A percentile compares a stretch with the other conserved stretches of the same genome.
Conservation (phyloP, 2,113 vertebrate genomes). For the Rhynchopsitta pachyrhyncha region DNA sequence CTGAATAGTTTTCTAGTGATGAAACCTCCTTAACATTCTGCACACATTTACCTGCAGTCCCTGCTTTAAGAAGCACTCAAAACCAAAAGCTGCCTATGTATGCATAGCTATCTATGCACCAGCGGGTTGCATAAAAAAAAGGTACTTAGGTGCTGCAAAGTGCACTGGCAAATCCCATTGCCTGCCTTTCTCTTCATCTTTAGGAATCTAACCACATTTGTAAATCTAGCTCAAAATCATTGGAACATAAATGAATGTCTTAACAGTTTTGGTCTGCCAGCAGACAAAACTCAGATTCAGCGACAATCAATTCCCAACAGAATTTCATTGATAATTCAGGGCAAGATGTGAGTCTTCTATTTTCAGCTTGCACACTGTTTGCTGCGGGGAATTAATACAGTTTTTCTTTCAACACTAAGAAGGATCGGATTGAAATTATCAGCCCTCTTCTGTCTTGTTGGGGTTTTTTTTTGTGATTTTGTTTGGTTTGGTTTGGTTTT, state of each 20-base stretch:
- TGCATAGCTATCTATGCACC: neutral
- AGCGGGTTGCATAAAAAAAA: neutral
- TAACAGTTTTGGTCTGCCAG: neutral
- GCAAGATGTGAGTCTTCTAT: neutral
- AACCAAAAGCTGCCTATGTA: neutral
- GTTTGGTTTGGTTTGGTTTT: neutral
- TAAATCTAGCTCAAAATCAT: neutral
- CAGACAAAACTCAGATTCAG: neutral
- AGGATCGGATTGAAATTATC: neutral
- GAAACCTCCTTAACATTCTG: neutral
- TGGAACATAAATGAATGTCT: neutral
- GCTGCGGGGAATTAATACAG: neutral
- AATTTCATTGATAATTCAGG: neutral
- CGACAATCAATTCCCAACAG: neutral
- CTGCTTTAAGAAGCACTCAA: neutral
- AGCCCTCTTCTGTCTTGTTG: neutral
- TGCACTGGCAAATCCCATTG: neutral
- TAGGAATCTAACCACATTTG: neutral
- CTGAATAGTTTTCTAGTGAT: neutral
- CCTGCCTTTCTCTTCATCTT: neutral
- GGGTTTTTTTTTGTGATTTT: neutral
- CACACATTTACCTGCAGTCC: neutral
- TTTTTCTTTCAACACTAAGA: neutral
- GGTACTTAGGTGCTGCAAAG: neutral
- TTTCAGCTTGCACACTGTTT: neutral